Evolutionary conservation across 2,113 vertebrate species (phyloP).

Genomic region (Hypanus sabinus): DNA sequence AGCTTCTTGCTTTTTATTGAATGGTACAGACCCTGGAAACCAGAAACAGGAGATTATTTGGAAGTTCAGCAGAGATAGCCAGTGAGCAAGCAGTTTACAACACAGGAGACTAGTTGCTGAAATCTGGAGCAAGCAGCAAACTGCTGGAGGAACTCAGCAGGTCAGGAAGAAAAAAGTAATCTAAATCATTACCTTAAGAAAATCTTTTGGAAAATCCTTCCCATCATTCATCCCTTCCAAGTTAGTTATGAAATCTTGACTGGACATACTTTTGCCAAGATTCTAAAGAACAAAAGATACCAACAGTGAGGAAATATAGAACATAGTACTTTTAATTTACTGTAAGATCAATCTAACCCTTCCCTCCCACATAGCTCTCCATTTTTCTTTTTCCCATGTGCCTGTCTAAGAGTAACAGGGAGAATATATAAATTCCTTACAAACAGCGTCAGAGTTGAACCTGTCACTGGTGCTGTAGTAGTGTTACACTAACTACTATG

Average conservation of each 20-base stretch:
- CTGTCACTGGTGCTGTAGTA: no score
- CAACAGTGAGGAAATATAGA: background rate
- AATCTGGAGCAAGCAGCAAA: no score
- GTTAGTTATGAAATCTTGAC: constrained; percentile 72
- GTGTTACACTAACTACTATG: no score
- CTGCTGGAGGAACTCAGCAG: no score
- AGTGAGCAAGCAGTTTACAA: background rate
- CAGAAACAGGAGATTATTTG: background rate
- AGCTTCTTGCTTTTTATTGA: constrained; percentile 75
- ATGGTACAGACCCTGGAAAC: constrained; percentile 66
- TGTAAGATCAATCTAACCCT: no score
- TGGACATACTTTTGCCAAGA: constrained; percentile 78
- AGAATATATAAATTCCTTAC: no score
- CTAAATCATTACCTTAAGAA: constrained; percentile 64
- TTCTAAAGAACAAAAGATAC: constrained; percentile 55
- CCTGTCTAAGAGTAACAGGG: no score
- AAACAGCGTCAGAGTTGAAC: no score
- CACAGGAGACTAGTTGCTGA: no score
- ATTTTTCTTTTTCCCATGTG: no score
- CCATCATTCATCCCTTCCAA: constrained; percentile 73
- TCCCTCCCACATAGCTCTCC: no score
- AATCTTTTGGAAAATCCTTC: constrained; percentile 69
- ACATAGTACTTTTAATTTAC: no score
- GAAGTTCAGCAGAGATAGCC: background rate
- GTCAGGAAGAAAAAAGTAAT: background rate